These are phyloP conservation scores for Papilio polytes DNA, from an alignment of 1,140 invertebrate species.

Conservation along the genomic window DNA sequence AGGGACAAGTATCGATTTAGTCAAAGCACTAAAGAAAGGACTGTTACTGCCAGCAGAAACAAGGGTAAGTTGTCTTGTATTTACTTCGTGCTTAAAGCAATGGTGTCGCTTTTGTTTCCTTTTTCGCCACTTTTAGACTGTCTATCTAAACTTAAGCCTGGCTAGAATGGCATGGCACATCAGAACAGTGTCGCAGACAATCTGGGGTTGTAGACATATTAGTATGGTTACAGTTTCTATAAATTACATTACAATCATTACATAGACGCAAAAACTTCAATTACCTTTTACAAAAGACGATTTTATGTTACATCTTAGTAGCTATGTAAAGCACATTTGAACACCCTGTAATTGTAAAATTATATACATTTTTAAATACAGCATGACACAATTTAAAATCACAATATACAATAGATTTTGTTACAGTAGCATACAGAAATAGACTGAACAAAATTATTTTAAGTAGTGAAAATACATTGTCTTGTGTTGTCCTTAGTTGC, in stretches of 20 bases:
- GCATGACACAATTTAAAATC: conserved; percentile 17
- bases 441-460: conserved; percentile 14
- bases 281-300: background rate
- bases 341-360: conserved; percentile 15
- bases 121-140: conserved; percentile 73
- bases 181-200: conserved; percentile 59
- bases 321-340: conserved; percentile 24
- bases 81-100: conserved; percentile 74
- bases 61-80: conserved; percentile 90
- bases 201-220: conserved; percentile 54
- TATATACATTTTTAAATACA: background rate
- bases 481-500: conserved; percentile 70
- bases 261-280: background rate
- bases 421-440: conserved; percentile 34
- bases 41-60: conserved; percentile 95
- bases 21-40: conserved; percentile 94
- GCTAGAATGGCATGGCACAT: conserved; percentile 80
- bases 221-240: conserved; percentile 34
- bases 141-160: conserved; percentile 68
- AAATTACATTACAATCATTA: conserved; percentile 32
- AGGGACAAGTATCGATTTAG: conserved; percentile 89
- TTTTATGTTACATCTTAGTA: background rate
- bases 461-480: conserved; percentile 44
- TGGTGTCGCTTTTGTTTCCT: conserved; percentile 79
- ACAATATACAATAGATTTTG: conserved; percentile 6